These are phyloP conservation scores for Meiosimyza decipiens DNA, from an alignment of 2,888 invertebrate genomes.

Conservation along the genomic window DNA sequence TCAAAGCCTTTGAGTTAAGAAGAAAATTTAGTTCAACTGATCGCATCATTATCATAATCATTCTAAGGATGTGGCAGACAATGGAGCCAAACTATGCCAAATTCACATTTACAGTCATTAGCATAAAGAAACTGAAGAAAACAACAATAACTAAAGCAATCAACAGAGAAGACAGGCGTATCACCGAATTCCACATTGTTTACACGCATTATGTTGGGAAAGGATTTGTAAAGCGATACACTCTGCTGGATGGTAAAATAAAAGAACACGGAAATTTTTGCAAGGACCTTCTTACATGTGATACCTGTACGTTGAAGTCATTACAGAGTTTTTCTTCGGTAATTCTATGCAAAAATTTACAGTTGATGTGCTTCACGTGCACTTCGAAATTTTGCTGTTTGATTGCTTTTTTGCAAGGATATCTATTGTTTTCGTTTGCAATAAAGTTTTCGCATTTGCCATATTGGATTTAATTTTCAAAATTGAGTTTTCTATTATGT, in stretches of 20 bases:
- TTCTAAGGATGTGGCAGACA: constrained; percentile 24
- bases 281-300: constrained; percentile 18
- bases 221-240: constrained; percentile 48
- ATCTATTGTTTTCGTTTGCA: constrained; percentile 11
- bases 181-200: constrained; percentile 60
- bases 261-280: constrained; percentile 37
- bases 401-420: constrained; percentile 19
- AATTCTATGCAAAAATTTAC: constrained; percentile 1
- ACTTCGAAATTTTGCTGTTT: neutral
- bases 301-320: constrained; percentile 13
- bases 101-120: constrained; percentile 25
- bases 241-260: constrained; percentile 49
- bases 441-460: neutral
- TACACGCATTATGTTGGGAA: constrained; percentile 61
- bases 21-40: constrained; percentile 19
- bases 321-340: neutral
- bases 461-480: neutral
- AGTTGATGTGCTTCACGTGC: neutral
- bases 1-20: constrained; percentile 11
- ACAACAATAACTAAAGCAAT: constrained; percentile 23
- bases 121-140: constrained; percentile 23
- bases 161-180: constrained; percentile 43
- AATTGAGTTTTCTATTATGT: neutral
- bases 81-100: constrained; percentile 7
- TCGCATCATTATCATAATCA: constrained; percentile 22